Evolutionary conservation across 2,888 invertebrate genomes (phyloP).

Genomic region (Mesodorylaimus sp.): DNA sequence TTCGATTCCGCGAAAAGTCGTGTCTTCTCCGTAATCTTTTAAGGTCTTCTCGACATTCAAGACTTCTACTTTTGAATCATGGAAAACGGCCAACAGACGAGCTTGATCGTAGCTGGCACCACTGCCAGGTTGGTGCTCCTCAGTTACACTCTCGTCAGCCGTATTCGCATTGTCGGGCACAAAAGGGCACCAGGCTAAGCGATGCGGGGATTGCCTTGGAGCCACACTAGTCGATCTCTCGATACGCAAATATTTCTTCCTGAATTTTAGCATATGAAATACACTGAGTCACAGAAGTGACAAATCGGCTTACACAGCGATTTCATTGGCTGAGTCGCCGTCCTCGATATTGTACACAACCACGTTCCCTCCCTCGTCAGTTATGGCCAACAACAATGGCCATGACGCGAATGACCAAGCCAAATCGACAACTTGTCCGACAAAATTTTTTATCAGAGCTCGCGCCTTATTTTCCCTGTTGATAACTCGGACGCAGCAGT

Average conservation of each 20-base stretch:
- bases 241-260: not conserved
- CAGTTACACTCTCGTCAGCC: conserved; percentile 20
- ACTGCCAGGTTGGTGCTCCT: not conserved
- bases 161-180: conserved; percentile 43
- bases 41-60: not conserved
- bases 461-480: conserved; percentile 56
- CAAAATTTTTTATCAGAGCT: conserved; percentile 64
- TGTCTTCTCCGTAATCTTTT: not conserved
- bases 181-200: conserved; percentile 84
- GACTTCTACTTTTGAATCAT: not conserved
- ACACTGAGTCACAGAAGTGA: not conserved
- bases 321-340: conserved; percentile 11
- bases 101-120: too few species aligned
- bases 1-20: not conserved
- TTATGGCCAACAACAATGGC: conserved; percentile 60
- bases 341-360: conserved; percentile 42
- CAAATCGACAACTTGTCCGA: conserved; percentile 69
- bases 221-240: not conserved
- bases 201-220: conserved; percentile 35
- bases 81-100: too few species aligned
- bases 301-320: conserved; percentile 1
- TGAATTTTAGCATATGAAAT: not conserved
- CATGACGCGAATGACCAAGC: conserved; percentile 65
- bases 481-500: conserved; percentile 64
- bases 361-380: conserved; percentile 65